Evolutionary conservation across 2,113 vertebrate species (phyloP).

Genomic region (Herpetotheres cachinnans): DNA sequence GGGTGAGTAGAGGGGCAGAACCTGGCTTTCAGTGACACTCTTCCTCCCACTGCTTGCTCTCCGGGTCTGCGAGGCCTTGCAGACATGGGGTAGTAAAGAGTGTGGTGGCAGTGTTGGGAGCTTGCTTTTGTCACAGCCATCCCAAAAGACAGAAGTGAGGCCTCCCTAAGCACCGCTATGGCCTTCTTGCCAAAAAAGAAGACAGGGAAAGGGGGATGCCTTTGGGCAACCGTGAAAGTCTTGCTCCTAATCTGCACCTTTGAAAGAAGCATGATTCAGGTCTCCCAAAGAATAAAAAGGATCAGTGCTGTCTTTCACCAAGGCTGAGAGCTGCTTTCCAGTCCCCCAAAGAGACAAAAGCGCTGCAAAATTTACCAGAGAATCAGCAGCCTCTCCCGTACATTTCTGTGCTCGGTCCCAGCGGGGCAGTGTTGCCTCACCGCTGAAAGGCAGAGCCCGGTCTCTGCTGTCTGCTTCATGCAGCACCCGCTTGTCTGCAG

Average conservation of each 20-base stretch:
- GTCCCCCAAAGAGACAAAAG: neutral
- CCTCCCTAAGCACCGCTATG: neutral
- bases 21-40: neutral
- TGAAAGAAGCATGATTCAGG: neutral
- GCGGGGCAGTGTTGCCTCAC: constrained; percentile 53
- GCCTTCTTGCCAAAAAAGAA: neutral
- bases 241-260: neutral
- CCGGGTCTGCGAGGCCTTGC: neutral
- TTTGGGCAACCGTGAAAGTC: neutral
- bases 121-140: neutral
- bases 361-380: neutral
- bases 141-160: neutral
- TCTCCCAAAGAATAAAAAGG: neutral
- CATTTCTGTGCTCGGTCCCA: neutral
- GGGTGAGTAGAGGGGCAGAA: neutral
- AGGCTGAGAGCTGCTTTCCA: neutral
- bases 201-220: neutral
- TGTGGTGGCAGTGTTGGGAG: neutral
- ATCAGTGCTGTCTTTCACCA: neutral
- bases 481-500: neutral
- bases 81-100: neutral
- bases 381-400: neutral
- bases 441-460: neutral
- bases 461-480: neutral
- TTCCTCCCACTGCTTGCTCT: neutral